Conservation (phyloP, 1,140 invertebrate genomes). For the Papilio polytes region DNA sequence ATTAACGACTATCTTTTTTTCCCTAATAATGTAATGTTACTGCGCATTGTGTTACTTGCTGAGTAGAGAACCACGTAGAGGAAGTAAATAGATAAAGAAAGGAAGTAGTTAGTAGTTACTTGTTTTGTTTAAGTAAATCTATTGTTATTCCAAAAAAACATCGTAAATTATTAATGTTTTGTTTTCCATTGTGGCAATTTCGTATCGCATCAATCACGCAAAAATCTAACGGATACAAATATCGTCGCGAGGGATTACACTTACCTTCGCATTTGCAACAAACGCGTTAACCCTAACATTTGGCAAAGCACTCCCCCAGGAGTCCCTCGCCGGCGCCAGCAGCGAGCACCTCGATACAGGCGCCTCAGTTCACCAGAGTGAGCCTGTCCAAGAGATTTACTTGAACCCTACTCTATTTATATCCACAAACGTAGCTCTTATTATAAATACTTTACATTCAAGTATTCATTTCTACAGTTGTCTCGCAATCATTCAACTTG, state of each 20-base stretch:
- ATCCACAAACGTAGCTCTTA: not conserved
- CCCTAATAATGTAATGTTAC: too few species aligned
- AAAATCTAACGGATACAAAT: slow-evolving; percentile 10
- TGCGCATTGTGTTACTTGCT: too few species aligned
- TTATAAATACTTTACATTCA: not conserved
- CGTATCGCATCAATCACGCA: not conserved
- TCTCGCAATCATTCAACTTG: not conserved
- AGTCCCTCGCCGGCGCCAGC: not conserved
- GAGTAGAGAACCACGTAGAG: too few species aligned
- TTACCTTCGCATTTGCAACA: not conserved
- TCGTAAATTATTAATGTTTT: too few species aligned
- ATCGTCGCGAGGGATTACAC: not conserved
- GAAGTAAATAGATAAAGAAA: too few species aligned
- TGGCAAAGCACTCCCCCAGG: not conserved
- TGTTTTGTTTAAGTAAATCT: too few species aligned
- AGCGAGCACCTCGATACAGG: not conserved
- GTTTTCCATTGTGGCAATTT: not conserved
- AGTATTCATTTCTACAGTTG: not conserved
- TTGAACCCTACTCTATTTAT: slow-evolving; percentile 8
- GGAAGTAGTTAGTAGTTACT: too few species aligned
- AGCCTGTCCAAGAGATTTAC: slow-evolving; percentile 7
- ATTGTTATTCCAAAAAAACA: too few species aligned
- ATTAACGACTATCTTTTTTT: too few species aligned
- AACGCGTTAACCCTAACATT: slow-evolving; percentile 17
- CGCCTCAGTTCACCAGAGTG: not conserved